Percentiles rank a stretch among this genome's conserved stretches.
Evolutionary conservation across 92 coral and sea anemone species (phyloP).

Genomic region (Parazoanthus swiftii): DNA sequence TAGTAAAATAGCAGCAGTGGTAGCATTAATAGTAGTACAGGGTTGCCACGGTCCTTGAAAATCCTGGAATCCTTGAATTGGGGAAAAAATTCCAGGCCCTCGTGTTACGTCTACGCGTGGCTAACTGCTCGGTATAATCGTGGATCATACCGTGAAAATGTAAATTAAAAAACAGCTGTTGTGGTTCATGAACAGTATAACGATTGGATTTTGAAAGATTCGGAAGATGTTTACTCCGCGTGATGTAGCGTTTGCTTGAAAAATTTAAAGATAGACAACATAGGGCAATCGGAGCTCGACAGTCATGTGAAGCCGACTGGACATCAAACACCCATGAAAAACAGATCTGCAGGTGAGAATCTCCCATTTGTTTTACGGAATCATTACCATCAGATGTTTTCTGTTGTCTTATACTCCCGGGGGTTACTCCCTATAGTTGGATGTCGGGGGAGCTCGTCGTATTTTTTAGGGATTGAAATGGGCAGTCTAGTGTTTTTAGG

Average conservation of each 20-base stretch:
- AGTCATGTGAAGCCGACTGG: conserved; percentile 40
- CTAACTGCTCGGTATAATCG: conserved; percentile 9
- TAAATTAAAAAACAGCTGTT: conserved; percentile 26
- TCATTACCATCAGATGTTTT: conserved; percentile 11
- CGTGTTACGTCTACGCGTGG: not conserved
- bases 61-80: too few species aligned
- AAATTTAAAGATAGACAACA: conserved; percentile 37
- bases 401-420: not conserved
- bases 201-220: conserved; percentile 39
- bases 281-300: conserved; percentile 34
- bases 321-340: conserved; percentile 27
- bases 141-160: conserved; percentile 20
- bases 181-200: conserved; percentile 35
- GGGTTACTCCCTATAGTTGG: too few species aligned
- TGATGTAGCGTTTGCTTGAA: conserved; percentile 40
- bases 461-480: too few species aligned
- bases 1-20: too few species aligned
- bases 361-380: conserved; percentile 8
- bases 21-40: too few species aligned
- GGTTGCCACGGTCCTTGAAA: too few species aligned
- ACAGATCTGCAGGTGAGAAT: conserved; percentile 32
- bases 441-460: too few species aligned
- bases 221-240: conserved; percentile 23
- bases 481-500: too few species aligned
- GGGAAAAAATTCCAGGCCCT: too few species aligned